These are phyloP conservation scores for Drosophila paulistorum DNA, from an alignment of 1,140 invertebrate genomes.

Conservation along the genomic window DNA sequence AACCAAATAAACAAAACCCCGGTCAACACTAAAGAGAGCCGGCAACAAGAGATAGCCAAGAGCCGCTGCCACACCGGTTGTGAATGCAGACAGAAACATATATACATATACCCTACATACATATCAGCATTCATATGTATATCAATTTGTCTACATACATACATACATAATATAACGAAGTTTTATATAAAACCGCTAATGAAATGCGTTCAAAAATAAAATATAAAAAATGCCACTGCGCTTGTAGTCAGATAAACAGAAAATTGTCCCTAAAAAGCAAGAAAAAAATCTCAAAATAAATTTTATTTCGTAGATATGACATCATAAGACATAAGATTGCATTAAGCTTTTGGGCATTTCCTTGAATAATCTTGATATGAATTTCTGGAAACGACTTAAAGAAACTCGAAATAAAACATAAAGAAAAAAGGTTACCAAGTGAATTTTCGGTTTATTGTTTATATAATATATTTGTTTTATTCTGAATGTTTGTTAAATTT, in stretches of 20 bases:
- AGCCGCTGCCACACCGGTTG: slow-evolving; percentile 58
- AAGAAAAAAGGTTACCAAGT: slow-evolving; percentile 30
- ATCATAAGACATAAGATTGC: slow-evolving; percentile 57
- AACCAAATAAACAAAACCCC: slow-evolving; percentile 50
- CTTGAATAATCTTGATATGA: slow-evolving; percentile 54
- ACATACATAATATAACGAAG: slow-evolving; percentile 23
- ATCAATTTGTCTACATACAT: slow-evolving; percentile 24
- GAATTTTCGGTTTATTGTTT: slow-evolving; percentile 28
- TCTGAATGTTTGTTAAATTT: background rate
- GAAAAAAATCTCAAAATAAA: slow-evolving; percentile 38
- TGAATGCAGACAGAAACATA: slow-evolving; percentile 52
- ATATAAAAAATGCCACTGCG: slow-evolving; percentile 51
- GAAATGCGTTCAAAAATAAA: slow-evolving; percentile 66
- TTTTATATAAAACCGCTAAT: slow-evolving; percentile 45
- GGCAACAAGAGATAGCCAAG: slow-evolving; percentile 56
- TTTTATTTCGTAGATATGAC: slow-evolving; percentile 56
- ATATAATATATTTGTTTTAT: slow-evolving; percentile 16
- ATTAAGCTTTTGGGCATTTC: slow-evolving; percentile 53
- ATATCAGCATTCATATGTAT: slow-evolving; percentile 8
- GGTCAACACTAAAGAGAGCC: slow-evolving; percentile 24
- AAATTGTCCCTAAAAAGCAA: slow-evolving; percentile 30
- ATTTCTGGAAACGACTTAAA: slow-evolving; percentile 48
- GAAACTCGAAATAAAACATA: background rate
- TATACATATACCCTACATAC: background rate
- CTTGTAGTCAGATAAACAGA: slow-evolving; percentile 56